Evolutionary conservation across 2,797 vertebrate genomes (phyloP), one percentile per base, ranked within the genome.

Genomic region (Anguilla megastoma): DNA sequence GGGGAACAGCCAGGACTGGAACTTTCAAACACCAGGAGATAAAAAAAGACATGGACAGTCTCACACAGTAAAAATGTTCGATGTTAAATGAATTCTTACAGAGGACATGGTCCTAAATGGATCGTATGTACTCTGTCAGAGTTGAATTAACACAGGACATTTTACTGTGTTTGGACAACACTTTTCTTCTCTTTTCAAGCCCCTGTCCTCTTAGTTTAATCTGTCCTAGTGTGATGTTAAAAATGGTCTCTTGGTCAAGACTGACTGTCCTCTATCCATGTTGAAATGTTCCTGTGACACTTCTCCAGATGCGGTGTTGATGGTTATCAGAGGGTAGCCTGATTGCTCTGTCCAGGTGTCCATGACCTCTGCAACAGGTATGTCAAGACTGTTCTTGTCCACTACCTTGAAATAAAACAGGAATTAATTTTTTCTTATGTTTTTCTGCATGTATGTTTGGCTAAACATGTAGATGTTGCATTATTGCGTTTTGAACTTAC

Each of bases 261-360:
- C 87, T 66, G 86, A 91, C 91, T 79, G 84, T 30, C 24, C 18
- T 14, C 88, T 90, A 1, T 91, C 66, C 79, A 85, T 86, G 36
- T 96, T 95, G 86, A 96, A 97, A 0, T 91, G 95, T 58, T 93
- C 92, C 93, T 97, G 96, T 56, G 52, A 12, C 52, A 91, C 24
- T 0, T 88, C 52, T 71, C 96, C 96, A 0, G 3, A 86, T 14
- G 12, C 91, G 0, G 96, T 97, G 92, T 95, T 93, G 89, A 97
- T 96, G 83, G 91, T 95, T 87, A 97, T 54, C 83, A 97, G 92
- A 9, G 96, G 96, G 88, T 92, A 96, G 3, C 96, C 96, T 24
- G 1, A 0, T 85, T 96, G 95, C 18, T 88, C 90, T 3, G 91
- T 95, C 96, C 96, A 97, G 0, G 82, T 79, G 3, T 90, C 16